Conservation (phyloP, 2,113 vertebrate genomes). For the Lamprologus callipterus region DNA sequence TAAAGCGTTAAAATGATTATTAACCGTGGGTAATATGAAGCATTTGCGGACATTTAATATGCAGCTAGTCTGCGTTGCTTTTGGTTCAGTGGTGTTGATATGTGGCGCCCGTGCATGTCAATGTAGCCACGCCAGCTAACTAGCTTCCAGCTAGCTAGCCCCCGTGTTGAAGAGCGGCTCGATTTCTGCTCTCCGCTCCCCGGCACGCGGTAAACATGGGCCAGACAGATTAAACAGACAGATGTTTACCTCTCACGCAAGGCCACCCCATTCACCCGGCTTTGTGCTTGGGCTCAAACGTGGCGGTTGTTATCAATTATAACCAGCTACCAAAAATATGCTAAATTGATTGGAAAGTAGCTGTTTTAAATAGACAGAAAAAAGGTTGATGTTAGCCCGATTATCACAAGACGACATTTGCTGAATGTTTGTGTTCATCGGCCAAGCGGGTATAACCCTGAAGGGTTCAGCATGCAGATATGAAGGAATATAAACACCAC, state of each 20-base stretch:
- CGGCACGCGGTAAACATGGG: constrained; percentile 47
- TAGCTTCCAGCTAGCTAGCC: constrained; percentile 44
- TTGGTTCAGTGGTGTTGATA: not conserved
- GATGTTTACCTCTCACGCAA: not conserved
- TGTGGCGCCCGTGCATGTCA: not conserved
- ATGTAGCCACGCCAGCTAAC: constrained; percentile 33
- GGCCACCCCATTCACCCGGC: rapidly evolving
- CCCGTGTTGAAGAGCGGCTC: constrained; percentile 11
- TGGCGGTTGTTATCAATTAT: not conserved
- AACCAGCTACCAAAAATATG: not conserved
- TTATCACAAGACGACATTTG: not conserved
- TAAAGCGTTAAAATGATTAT: not conserved
- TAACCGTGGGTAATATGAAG: too few relatives aligned
- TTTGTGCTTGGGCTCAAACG: not conserved
- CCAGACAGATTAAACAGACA: not conserved
- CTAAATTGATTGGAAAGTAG: not conserved
- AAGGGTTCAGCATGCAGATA: not conserved
- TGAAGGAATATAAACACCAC: not conserved
- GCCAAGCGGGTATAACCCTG: not conserved
- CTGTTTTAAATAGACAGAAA: not conserved
- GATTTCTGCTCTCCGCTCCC: not conserved
- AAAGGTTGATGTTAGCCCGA: not conserved
- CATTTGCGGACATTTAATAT: rapidly evolving
- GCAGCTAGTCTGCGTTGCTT: not conserved
- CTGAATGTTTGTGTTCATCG: not conserved